Base-by-base conservation (phyloP, 2,113 vertebrate genomes). In the Tylochromis polylepis region DNA sequence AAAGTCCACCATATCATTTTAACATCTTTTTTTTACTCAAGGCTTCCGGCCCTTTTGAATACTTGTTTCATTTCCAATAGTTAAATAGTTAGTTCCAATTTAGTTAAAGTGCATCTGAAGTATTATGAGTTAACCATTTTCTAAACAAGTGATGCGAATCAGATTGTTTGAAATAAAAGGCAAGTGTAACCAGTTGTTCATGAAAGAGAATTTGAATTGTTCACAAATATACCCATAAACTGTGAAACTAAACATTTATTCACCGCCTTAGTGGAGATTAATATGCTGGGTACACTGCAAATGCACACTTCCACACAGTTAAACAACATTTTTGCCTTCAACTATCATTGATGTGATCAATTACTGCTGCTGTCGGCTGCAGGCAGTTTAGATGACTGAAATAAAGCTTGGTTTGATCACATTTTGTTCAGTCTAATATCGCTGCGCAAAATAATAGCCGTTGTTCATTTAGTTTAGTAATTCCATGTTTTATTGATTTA, bases 381-480 rank as follows among this genome's bases (percentile, higher is more conserved):
- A 36, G 14, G 5, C 36, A 56, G 8, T 38, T 8, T 24, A 36
- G 15, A 58, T 81, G 58, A 86, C 2, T 79, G 65, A 88, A 58
- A 38, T 14, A 8, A 34, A 51, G 84, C n/a, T 70, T 55, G 31
- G 58, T 90, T 83, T 34, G 7, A 34, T 85, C 18, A 80, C 20
- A n/a, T 67, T 87, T 77, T 58, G 10, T 22, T 79, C 29, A 24
- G 10, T 85, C 67, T 43, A 56, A 87, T 27, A 56, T 65, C 34
- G 85, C 12, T 79, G 53, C 22, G 80, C 89, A 89, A 82, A 75
- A 77, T 49, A 88, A 62, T 15, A 27, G 62, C 87, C 75, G 80
- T 87, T 92, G 89, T 85, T 87, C 56, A 78, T 82, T 92, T 86
- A 34, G 70, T 88, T 92, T 80, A 89, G 88, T 82, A 82, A 85